phyloP scores from a whole-genome alignment of 2,888 invertebrate genomes.

The Agrenia bidenticulata region DNA sequence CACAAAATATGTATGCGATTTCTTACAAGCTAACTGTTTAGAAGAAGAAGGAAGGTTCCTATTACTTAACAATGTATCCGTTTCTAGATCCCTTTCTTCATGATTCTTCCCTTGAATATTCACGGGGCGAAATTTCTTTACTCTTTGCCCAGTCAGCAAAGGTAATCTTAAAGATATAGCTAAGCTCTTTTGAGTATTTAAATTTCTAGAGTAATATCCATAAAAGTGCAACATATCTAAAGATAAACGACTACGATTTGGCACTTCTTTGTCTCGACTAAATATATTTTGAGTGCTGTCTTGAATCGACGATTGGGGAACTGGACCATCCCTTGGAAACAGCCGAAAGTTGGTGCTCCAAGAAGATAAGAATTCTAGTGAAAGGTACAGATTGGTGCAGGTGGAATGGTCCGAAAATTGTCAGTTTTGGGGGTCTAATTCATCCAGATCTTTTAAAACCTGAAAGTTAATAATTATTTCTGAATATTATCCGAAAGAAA shows the following conservation, averaged over 20 bases:
- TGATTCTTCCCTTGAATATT: too few species aligned
- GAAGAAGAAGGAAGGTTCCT: too few species aligned
- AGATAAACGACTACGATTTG: not conserved
- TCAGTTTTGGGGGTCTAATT: constrained; percentile 26
- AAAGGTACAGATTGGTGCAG: constrained; percentile 29
- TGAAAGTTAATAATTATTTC: not conserved
- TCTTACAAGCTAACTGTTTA: too few species aligned
- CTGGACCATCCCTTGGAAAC: constrained; percentile 41
- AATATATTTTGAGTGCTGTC: not conserved
- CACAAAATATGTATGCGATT: too few species aligned
- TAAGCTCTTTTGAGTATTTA: not conserved
- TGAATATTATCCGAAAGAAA: not conserved
- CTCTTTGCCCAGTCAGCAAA: too few species aligned
- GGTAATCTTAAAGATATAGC: not conserved
- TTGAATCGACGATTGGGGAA: not conserved
- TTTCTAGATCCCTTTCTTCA: too few species aligned
- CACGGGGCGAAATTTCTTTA: too few species aligned
- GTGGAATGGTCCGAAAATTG: constrained; percentile 41
- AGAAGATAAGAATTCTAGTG: constrained; percentile 20
- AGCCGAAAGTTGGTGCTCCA: constrained; percentile 20
- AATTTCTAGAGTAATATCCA: constrained; percentile 1
- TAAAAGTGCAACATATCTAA: constrained; percentile 10
- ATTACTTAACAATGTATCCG: too few species aligned
- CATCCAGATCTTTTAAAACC: constrained; percentile 24
- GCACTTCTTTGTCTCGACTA: constrained; percentile 5